phyloP scores from a whole-genome alignment of 2,113 vertebrate species.

The Murina feae region DNA sequence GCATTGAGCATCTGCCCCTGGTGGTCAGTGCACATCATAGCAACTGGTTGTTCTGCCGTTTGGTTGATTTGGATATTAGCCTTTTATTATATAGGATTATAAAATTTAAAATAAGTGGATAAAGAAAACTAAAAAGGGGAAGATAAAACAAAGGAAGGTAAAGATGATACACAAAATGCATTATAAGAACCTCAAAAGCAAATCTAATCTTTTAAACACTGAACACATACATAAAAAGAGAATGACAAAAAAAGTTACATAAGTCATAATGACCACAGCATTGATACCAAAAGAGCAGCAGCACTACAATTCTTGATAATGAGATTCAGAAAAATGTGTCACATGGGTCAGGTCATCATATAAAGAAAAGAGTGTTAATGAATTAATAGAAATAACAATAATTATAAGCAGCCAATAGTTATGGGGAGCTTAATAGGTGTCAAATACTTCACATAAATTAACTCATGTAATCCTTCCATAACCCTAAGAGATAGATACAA shows the following conservation, averaged over 20 bases:
- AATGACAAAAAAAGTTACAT: background rate
- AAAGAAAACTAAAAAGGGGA: slow-evolving; percentile 24
- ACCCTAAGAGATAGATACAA: background rate
- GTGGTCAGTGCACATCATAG: no score
- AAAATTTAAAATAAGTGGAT: slow-evolving; percentile 14
- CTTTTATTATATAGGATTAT: no score
- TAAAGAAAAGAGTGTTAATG: background rate
- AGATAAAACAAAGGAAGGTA: slow-evolving; percentile 19
- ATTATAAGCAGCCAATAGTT: background rate
- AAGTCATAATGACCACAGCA: background rate
- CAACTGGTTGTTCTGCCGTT: no score
- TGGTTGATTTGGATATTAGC: no score
- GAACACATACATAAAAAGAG: background rate
- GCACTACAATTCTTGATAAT: background rate
- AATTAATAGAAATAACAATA: slow-evolving; percentile 9
- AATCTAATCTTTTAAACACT: background rate
- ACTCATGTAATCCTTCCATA: background rate
- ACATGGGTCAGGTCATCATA: background rate
- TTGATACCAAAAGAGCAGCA: background rate
- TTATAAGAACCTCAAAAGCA: background rate
- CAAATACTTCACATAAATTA: background rate
- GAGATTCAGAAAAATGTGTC: background rate
- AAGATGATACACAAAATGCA: background rate
- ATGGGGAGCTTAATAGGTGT: background rate
- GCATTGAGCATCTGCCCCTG: no score